Evolutionary conservation across 2,113 vertebrate species (phyloP), one percentile per base, ranked within the genome.

Genomic region (Chlorodrepanis virens): DNA sequence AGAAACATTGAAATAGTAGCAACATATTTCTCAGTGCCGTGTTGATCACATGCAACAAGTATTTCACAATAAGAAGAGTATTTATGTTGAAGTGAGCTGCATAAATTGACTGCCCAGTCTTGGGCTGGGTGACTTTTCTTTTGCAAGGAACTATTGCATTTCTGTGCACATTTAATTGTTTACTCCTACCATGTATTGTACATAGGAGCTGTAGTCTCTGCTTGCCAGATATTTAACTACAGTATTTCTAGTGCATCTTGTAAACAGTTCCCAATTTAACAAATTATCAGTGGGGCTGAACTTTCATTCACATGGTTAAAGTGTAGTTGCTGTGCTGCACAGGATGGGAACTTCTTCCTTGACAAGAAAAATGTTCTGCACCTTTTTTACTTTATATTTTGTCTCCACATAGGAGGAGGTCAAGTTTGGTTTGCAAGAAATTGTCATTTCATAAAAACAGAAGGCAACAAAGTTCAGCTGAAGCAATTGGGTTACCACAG

Each of bases 41-140:
- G 71, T 90, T 74, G 71, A 83, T 74, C 63, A 28, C 63, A 77
- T 28, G 45, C 75, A 88, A 83, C 60, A 92, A 92, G 42, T 70
- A 92, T 90, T 95, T 92, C 86, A 83, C 71, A 92, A 92, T 28
- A 94, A 22, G 71, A 80, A 72, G 63, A 85, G 84, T 19, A 67
- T 42, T 47, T 76, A 42, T 40, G n/a, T 49, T 71, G 70, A 67
- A 93, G 56, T 20, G 61, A 85, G 70, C 57, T 53, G 74, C 57
- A 65, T 33, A 54, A 80, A 65, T 53, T 37, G 39, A n/a, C 13
- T 57, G 35, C 19, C 28, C 25, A 50, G 85, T 54, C 78, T 86
- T 69, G 54, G 75, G 63, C 28, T 59, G 42, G 27, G 25, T 69
- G 54, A 74, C 84, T 86, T 86, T 63, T 82, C 61, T 72, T 94